Percentiles rank a stretch among this genome's conserved stretches.
Evolutionary conservation across 2,888 invertebrate species (phyloP).

Genomic region (Nephrotoma guestfalica): DNA sequence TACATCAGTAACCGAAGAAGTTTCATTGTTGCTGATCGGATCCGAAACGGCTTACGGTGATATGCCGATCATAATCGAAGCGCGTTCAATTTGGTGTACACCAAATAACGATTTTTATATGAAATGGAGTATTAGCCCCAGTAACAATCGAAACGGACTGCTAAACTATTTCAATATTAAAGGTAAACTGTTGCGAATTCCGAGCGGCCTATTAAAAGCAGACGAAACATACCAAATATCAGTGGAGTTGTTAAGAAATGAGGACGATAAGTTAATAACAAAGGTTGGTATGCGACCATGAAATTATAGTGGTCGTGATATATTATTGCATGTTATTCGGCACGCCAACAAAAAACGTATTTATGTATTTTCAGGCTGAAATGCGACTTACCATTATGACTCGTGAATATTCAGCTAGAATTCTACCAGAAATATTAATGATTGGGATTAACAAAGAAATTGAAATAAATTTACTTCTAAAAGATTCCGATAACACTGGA

Average conservation of each 20-base stretch:
- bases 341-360: background rate
- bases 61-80: background rate
- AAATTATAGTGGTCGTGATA: background rate
- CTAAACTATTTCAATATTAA: background rate
- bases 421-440: background rate
- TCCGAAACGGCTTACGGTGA: background rate
- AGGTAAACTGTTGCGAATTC: background rate
- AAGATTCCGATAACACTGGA: constrained; percentile 1
- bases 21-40: background rate
- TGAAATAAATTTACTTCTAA: background rate
- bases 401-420: background rate
- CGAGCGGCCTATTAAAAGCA: background rate
- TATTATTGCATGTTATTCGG: background rate
- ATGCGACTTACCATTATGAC: background rate
- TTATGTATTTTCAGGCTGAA: background rate
- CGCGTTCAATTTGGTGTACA: background rate
- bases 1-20: background rate
- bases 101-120: background rate
- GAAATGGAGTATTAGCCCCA: background rate
- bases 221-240: background rate
- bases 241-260: background rate
- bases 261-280: background rate
- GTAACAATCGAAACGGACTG: background rate
- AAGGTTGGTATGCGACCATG: background rate
- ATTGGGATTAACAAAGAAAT: background rate